Conservation (phyloP, 2,797 vertebrate species). For the Anableps anableps region DNA sequence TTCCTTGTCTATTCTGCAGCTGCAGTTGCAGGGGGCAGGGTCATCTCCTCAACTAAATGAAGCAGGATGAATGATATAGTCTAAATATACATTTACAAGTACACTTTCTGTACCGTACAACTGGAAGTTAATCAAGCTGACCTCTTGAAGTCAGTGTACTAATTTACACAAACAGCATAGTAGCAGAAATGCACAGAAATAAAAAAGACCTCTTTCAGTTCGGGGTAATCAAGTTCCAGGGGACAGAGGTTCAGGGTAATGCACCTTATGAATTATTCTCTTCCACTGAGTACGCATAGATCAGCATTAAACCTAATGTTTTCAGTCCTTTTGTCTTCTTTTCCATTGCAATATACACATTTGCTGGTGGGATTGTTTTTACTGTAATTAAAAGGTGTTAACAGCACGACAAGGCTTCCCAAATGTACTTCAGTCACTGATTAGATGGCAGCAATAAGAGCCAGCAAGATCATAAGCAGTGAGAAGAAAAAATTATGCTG, state of each 20-base stretch:
- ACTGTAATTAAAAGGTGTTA: slow-evolving; percentile 40
- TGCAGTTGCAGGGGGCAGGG: background rate
- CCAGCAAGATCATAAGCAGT: slow-evolving; percentile 29
- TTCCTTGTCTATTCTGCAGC: background rate
- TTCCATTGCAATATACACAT: background rate
- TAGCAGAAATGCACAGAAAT: background rate
- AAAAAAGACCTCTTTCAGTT: too few species aligned
- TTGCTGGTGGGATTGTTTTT: slow-evolving; percentile 1
- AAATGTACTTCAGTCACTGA: slow-evolving; percentile 33
- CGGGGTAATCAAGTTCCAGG: background rate
- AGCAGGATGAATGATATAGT: background rate
- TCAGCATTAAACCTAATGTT: background rate
- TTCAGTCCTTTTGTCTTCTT: background rate
- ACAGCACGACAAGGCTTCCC: slow-evolving; percentile 28
- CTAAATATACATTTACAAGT: background rate
- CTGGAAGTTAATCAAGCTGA: background rate
- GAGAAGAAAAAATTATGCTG: background rate
- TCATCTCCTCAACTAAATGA: background rate
- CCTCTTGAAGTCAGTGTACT: background rate
- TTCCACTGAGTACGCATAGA: background rate
- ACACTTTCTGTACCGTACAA: background rate
- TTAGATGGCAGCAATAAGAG: slow-evolving; percentile 28
- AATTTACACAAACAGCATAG: background rate
- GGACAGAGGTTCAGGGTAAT: background rate
- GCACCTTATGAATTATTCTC: background rate